Evolutionary conservation across 1,140 invertebrate species (phyloP).

Genomic region (Harpegnathos saltator): DNA sequence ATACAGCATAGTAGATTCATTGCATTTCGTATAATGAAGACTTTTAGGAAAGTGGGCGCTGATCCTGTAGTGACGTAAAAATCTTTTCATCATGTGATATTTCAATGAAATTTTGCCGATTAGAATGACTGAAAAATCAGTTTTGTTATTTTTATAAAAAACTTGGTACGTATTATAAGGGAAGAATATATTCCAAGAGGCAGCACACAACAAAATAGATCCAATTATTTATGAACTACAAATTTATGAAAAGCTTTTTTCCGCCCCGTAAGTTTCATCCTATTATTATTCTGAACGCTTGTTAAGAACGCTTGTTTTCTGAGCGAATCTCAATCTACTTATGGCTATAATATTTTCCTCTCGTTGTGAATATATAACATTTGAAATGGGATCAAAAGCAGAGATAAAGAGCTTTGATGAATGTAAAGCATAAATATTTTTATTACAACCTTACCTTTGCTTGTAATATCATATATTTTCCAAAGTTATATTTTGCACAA

Average conservation of each 20-base stretch:
- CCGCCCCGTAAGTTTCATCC: background rate
- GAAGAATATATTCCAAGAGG: background rate
- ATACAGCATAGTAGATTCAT: background rate
- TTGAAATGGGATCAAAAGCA: background rate
- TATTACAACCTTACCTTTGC: conserved; percentile 12
- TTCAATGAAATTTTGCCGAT: too few species aligned
- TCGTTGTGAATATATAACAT: background rate
- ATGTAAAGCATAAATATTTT: conserved; percentile 12
- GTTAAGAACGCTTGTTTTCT: background rate
- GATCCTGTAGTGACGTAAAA: background rate
- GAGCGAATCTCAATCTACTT: background rate
- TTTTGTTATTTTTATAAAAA: background rate
- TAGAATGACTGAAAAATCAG: too few species aligned
- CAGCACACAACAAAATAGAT: background rate
- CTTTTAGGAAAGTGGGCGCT: background rate
- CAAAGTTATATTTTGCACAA: too few species aligned
- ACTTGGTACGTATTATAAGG: background rate
- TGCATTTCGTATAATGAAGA: background rate
- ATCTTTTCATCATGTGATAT: background rate
- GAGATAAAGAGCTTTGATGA: background rate
- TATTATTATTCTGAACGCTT: background rate
- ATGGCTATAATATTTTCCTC: background rate
- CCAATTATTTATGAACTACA: conserved; percentile 8
- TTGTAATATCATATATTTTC: background rate
- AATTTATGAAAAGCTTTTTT: background rate